Base-by-base conservation (phyloP, 2,888 invertebrate genomes). In the Dione vanillae region DNA sequence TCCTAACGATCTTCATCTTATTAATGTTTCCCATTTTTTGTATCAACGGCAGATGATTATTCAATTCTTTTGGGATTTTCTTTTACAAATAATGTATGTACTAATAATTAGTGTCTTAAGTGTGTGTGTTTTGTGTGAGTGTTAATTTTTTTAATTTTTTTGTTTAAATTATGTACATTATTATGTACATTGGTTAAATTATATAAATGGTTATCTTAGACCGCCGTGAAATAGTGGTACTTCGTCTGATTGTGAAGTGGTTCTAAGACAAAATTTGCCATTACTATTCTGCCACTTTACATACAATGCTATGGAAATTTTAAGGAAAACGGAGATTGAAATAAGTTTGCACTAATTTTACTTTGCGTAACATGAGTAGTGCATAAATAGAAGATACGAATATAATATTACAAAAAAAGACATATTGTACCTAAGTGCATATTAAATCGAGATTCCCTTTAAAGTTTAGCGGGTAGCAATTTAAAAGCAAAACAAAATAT, bases 1-100 rank as follows among this genome's bases (percentile, higher is more conserved):
- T 51, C 71, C 73, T 76, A 76, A 76, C 73, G 73, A 76, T 59
- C 58, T 70, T 58, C 75, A 71, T 69, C 71, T 71, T 73, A 71
- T 70, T 74, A 74, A 76, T 76, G 75, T 51, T 41, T n/a, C 41
- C 71, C 71, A 70, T 69, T 69, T 69, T 76, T 74, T 75, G 68
- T 69, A 70, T 69, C 52, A 72, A 74, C 65, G 69, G 14, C 66
- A 52, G 71, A 74, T 73, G 68, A 69, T 73, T 76, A 72, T 72
- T 71, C 67, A 65, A 61, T 61, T 61, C 41, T 61, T 61, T 61
- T 9, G 2, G 19, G 54, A 10, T 37, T 35, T 40, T 40, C 40
- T 40, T 12, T n/a, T 27, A 2, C 37, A 40, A 40, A 16, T 54
- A 35, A 12, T 56, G 1, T 19, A 56, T 11, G 11, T 49, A 27